Evolutionary conservation across 53 echinoderm and acorn worm genomes (phyloP).

Genomic region (Paelopatides confundens): DNA sequence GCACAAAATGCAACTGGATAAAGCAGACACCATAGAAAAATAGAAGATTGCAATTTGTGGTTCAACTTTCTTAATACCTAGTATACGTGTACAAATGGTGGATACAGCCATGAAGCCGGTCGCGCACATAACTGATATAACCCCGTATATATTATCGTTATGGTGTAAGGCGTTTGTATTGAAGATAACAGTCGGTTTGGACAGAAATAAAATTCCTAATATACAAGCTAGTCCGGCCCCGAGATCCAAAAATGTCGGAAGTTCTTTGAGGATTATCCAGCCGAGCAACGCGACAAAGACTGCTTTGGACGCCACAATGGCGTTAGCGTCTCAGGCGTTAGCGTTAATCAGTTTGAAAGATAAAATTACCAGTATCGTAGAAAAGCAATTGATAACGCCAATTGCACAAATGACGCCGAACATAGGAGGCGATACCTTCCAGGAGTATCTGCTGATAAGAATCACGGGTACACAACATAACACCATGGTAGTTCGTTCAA

Average conservation of each 20-base stretch:
- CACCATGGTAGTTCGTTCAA: constrained; percentile 34
- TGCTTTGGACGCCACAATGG: constrained; percentile 34
- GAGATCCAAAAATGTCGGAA: constrained; percentile 19
- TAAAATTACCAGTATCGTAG: constrained; percentile 29
- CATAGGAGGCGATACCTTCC: background rate
- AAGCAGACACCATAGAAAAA: constrained; percentile 33
- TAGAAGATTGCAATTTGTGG: constrained; percentile 43
- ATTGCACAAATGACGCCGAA: constrained; percentile 1
- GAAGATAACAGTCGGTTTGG: constrained; percentile 35
- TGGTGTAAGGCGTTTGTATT: constrained; percentile 5
- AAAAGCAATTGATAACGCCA: constrained; percentile 29
- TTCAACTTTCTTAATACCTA: constrained; percentile 16
- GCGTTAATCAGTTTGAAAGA: constrained; percentile 37
- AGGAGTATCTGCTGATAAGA: background rate
- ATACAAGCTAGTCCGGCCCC: background rate
- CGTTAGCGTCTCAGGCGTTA: constrained; percentile 19
- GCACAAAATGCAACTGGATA: constrained; percentile 14
- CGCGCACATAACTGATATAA: background rate
- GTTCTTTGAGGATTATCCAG: constrained; percentile 28
- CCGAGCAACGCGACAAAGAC: constrained; percentile 34
- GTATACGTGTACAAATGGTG: constrained; percentile 17
- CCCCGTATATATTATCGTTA: constrained; percentile 35
- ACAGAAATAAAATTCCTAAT: constrained; percentile 20
- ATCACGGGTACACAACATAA: constrained; percentile 24
- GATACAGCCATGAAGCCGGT: background rate